These are phyloP conservation scores for Phyllotreta striolata DNA, from an alignment of 2,888 invertebrate species.

Conservation along the genomic window DNA sequence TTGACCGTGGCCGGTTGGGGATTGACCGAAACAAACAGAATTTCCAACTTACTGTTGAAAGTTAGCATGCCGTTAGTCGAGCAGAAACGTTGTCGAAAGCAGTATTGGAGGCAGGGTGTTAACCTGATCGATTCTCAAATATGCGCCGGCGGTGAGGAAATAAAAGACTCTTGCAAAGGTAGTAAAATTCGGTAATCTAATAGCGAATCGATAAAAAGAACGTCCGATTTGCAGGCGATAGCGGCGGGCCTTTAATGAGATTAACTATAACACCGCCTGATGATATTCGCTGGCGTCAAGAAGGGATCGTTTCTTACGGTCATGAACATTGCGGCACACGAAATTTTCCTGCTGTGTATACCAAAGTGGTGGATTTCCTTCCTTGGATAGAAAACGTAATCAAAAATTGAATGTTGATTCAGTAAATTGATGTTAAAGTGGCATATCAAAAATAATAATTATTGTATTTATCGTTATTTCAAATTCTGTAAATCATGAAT, in stretches of 20 bases:
- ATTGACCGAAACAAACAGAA: slow-evolving; percentile 45
- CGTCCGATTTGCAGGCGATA: slow-evolving; percentile 65
- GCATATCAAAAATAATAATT: neutral
- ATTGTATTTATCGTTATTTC: neutral
- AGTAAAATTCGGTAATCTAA: neutral
- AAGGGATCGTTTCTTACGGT: slow-evolving; percentile 75
- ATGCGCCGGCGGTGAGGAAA: slow-evolving; percentile 53
- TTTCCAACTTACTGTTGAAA: slow-evolving; percentile 66
- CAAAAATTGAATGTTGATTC: slow-evolving; percentile 16
- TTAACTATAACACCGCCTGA: slow-evolving; percentile 58
- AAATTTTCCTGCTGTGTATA: slow-evolving; percentile 54
- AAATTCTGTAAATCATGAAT: too few species aligned
- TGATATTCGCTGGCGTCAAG: slow-evolving; percentile 64
- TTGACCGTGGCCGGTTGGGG: slow-evolving; percentile 60
- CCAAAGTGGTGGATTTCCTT: slow-evolving; percentile 60
- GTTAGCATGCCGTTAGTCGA: slow-evolving; percentile 67
- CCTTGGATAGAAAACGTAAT: slow-evolving; percentile 68
- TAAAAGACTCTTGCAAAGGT: slow-evolving; percentile 73
- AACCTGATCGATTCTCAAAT: slow-evolving; percentile 44
- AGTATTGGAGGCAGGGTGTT: neutral
- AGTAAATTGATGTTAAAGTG: neutral
- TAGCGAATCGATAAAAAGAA: neutral
- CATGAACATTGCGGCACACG: slow-evolving; percentile 48
- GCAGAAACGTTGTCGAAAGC: slow-evolving; percentile 61
- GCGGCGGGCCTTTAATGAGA: slow-evolving; percentile 80